phyloP scores from a whole-genome alignment of 2,797 vertebrate species.

The Miichthys miiuy region DNA sequence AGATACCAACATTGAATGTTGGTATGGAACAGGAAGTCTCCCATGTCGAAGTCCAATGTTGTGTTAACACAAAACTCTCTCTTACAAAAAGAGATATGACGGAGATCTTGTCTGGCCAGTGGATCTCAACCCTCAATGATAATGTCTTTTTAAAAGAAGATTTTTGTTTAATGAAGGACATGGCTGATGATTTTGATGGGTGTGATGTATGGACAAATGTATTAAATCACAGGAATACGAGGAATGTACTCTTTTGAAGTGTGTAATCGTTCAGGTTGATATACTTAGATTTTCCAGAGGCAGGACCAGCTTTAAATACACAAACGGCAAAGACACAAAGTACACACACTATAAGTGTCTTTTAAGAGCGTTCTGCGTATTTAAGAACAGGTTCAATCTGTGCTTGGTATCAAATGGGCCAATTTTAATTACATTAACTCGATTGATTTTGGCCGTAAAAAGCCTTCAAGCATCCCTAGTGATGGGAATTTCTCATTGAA shows the following conservation, averaged over 20 bases:
- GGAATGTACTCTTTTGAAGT: neutral
- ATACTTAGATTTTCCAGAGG: neutral
- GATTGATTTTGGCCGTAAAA: conserved; percentile 40
- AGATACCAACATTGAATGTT: neutral
- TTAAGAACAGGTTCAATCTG: conserved; percentile 13
- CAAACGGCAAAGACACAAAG: neutral
- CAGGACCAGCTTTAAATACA: neutral
- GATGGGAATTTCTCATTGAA: conserved; percentile 27
- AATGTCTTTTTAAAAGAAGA: neutral
- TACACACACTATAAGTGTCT: neutral
- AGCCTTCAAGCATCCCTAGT: conserved; percentile 12
- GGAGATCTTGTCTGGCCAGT: neutral
- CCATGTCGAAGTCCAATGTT: neutral
- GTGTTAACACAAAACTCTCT: neutral
- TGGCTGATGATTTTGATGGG: neutral
- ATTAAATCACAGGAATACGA: neutral
- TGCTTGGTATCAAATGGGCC: conserved; percentile 25
- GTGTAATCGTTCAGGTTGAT: neutral
- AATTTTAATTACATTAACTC: conserved; percentile 21
- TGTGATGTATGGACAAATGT: neutral
- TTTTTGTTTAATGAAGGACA: neutral
- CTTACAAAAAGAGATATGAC: neutral
- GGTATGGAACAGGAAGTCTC: neutral
- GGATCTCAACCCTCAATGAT: neutral
- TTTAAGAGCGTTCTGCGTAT: neutral